Percentiles rank a stretch among this genome's conserved stretches.
Conservation (phyloP, 2,797 vertebrate genomes). For the Erithacus rubecula region DNA sequence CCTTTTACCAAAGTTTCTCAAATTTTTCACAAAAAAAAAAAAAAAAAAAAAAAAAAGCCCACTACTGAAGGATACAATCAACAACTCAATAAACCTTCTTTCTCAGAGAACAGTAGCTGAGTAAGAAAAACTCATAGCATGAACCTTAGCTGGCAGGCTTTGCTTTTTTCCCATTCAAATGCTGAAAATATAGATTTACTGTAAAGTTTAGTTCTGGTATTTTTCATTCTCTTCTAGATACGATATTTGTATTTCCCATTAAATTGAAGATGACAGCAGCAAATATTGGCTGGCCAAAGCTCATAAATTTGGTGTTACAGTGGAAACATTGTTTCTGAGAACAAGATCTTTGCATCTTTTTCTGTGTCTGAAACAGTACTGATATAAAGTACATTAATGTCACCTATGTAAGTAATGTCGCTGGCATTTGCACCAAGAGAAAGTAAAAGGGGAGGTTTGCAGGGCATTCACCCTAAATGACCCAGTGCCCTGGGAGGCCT, state of each 20-base stretch:
- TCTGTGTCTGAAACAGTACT: not conserved
- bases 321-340: not conserved
- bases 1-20: not conserved
- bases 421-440: not conserved
- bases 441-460: not conserved
- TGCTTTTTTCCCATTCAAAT: not conserved
- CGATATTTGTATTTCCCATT: not conserved
- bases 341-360: not conserved
- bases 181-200: not conserved
- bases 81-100: not conserved
- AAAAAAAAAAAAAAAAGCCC: not conserved
- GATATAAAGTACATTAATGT: not conserved
- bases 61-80: not conserved
- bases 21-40: not conserved
- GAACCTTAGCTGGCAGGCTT: not conserved
- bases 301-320: not conserved
- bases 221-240: not conserved
- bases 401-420: not conserved
- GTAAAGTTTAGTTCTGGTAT: not conserved
- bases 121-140: not conserved
- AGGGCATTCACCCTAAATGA: constrained; percentile 4
- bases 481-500: not conserved
- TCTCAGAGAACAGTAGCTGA: not conserved
- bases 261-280: not conserved
- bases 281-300: not conserved